phyloP scores from a whole-genome alignment of 2,797 vertebrate species.

The Gymnocypris eckloni region DNA sequence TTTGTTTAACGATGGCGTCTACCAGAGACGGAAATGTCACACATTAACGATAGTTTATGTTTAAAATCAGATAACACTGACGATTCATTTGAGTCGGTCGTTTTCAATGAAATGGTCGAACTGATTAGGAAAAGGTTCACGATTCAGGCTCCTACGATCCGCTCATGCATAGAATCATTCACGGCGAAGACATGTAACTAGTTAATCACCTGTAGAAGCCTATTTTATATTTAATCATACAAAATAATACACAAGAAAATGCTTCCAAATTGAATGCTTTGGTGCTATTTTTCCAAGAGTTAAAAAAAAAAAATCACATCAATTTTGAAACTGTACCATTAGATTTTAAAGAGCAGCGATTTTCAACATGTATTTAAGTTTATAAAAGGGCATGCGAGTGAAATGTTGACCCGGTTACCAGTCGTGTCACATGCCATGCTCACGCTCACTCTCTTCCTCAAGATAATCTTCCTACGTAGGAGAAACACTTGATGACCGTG shows the following conservation, averaged over 20 bases:
- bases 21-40: not conserved
- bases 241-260: not conserved
- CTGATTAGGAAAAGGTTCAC: not conserved
- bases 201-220: too few relatives aligned
- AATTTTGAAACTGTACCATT: not conserved
- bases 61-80: too few relatives aligned
- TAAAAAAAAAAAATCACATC: not conserved
- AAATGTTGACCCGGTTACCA: conserved; percentile 45
- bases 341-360: not conserved
- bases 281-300: not conserved
- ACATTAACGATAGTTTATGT: not conserved
- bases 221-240: too few relatives aligned
- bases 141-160: not conserved
- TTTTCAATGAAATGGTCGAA: not conserved
- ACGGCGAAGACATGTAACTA: too few relatives aligned
- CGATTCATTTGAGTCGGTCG: not conserved
- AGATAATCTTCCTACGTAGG: conserved; percentile 28
- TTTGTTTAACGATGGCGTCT: not conserved
- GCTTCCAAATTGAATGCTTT: not conserved
- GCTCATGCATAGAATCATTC: too few relatives aligned
- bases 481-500: conserved; percentile 18
- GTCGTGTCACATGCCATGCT: conserved; percentile 25
- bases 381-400: not conserved
- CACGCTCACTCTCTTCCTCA: conserved; percentile 18
- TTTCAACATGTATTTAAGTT: not conserved